These are phyloP conservation scores for Sturnira hondurensis DNA, from an alignment of 2,113 vertebrate genomes.

Conservation along the genomic window DNA sequence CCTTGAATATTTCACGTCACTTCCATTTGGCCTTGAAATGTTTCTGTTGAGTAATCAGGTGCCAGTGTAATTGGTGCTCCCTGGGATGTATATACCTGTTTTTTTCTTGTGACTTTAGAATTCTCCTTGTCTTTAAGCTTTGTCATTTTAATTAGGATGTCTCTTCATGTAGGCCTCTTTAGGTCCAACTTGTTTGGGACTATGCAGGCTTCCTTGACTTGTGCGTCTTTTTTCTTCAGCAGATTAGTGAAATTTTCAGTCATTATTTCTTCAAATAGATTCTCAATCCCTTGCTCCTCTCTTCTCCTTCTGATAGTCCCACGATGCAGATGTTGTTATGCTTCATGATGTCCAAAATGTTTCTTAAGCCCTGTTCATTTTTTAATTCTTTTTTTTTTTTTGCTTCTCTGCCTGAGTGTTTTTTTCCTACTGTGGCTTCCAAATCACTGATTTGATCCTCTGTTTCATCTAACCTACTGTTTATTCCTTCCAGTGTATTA, in stretches of 20 bases:
- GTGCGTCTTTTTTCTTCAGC: not conserved
- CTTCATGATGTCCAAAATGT: not conserved
- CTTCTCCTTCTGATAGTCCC: not conserved
- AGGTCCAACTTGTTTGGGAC: not conserved
- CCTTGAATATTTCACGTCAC: not conserved
- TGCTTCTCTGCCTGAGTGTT: not conserved
- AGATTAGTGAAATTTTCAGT: not conserved
- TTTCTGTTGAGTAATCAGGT: not conserved
- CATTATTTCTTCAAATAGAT: not conserved
- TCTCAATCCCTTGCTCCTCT: not conserved
- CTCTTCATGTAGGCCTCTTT: not conserved
- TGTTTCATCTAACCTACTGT: not conserved
- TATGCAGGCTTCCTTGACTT: not conserved
- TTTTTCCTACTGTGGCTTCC: not conserved
- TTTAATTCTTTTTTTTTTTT: not conserved
- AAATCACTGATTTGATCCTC: not conserved
- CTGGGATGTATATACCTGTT: not conserved
- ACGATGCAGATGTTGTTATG: not conserved
- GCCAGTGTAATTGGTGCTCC: not conserved
- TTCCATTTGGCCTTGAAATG: not conserved
- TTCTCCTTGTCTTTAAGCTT: not conserved
- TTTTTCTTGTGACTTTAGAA: not conserved
- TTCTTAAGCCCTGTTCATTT: not conserved
- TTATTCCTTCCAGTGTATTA: not conserved
- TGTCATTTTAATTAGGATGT: not conserved